Evolutionary conservation across 2,113 vertebrate genomes (phyloP).

Genomic region (Greenwoodochromis staneri): DNA sequence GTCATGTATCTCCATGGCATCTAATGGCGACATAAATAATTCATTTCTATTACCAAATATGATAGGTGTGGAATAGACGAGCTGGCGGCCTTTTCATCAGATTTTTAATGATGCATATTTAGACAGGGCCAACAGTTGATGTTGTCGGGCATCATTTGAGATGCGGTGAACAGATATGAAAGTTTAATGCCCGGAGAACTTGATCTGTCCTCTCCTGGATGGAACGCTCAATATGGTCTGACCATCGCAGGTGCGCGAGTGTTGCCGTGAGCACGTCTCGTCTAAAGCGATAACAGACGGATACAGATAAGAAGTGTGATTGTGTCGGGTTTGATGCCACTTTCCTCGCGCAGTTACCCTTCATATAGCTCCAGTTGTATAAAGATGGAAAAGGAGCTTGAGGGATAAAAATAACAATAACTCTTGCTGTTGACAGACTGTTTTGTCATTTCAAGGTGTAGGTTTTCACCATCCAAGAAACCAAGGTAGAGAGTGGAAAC

Average conservation of each 20-base stretch:
- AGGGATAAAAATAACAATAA: background rate
- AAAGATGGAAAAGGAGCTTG: background rate
- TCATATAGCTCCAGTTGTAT: background rate
- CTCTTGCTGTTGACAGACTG: background rate
- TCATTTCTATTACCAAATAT: slow-evolving; percentile 53
- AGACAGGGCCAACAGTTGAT: slow-evolving; percentile 2
- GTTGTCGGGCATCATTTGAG: slow-evolving; percentile 27
- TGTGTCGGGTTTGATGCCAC: background rate
- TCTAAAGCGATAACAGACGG: background rate
- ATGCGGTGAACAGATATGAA: slow-evolving; percentile 44
- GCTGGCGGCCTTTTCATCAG: slow-evolving; percentile 45
- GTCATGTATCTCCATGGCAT: slow-evolving; percentile 4
- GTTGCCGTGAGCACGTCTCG: background rate
- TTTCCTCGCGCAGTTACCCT: background rate
- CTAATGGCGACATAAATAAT: slow-evolving; percentile 60
- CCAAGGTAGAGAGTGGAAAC: background rate
- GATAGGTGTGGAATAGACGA: slow-evolving; percentile 21
- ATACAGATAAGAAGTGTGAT: background rate
- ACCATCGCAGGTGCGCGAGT: background rate
- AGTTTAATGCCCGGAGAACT: slow-evolving; percentile 63
- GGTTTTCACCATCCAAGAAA: background rate
- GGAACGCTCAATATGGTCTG: background rate
- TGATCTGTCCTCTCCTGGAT: slow-evolving; percentile 16
- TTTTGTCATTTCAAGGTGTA: background rate
- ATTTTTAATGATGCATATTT: slow-evolving; percentile 59